These are phyloP conservation scores for Brachionus asplanchnoidis DNA, from an alignment of 1,140 invertebrate species.

Conservation along the genomic window DNA sequence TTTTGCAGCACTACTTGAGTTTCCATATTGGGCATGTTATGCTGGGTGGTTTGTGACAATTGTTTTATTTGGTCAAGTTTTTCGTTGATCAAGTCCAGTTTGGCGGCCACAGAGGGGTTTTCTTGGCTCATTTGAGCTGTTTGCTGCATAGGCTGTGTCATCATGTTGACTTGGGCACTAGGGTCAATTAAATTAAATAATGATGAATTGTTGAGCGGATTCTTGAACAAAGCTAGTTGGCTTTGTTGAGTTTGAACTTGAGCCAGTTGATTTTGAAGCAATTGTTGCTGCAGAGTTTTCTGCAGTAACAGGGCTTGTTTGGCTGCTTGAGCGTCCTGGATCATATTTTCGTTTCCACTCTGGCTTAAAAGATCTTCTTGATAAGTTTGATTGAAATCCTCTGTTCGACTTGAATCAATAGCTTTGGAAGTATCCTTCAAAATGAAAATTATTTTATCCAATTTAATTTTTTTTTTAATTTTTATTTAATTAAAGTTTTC, in stretches of 20 bases:
- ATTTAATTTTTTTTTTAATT: background rate
- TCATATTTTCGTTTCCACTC: background rate
- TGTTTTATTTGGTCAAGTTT: slow-evolving; percentile 31
- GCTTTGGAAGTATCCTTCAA: background rate
- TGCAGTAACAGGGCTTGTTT: background rate
- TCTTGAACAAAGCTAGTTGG: slow-evolving; percentile 30
- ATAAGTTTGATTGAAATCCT: background rate
- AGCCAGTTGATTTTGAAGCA: slow-evolving; percentile 3
- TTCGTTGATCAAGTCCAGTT: slow-evolving; percentile 19
- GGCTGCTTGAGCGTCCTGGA: background rate
- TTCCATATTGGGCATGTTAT: slow-evolving; percentile 53
- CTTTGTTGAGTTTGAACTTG: slow-evolving; percentile 17
- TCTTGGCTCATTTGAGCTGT: background rate
- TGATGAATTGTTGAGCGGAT: background rate
- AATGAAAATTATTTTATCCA: background rate
- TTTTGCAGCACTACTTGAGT: slow-evolving; percentile 53
- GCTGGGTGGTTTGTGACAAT: background rate
- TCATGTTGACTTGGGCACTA: background rate
- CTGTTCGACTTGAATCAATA: background rate
- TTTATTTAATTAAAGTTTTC: background rate
- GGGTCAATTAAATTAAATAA: slow-evolving; percentile 1
- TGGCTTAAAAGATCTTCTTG: background rate
- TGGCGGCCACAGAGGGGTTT: background rate
- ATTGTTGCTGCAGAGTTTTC: background rate
- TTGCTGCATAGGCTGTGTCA: background rate